Percentiles rank a stretch among this genome's conserved stretches.
Conservation (phyloP, 2,113 vertebrate genomes). For the Machaerirhynchus nigripectus region DNA sequence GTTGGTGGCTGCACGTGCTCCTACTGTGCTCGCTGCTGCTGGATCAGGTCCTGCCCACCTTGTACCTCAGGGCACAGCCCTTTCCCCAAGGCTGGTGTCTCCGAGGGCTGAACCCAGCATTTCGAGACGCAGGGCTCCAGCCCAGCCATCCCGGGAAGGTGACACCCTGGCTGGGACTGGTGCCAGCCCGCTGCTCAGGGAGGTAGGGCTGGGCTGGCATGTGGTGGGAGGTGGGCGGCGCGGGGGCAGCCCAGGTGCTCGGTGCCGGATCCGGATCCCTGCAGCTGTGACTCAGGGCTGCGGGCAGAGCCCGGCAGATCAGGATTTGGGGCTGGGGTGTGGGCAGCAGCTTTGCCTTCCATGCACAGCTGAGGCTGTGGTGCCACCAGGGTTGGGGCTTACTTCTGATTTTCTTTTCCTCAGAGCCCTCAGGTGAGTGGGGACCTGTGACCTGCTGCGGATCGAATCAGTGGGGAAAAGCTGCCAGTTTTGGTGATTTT, state of each 20-base stretch:
- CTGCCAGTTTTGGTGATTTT: background rate
- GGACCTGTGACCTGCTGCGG: background rate
- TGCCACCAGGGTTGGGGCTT: background rate
- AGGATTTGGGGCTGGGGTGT: background rate
- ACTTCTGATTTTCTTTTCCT: background rate
- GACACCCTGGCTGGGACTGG: background rate
- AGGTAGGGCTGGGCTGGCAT: background rate
- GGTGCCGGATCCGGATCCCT: background rate
- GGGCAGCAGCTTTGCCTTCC: background rate
- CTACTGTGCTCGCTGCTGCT: fast-evolving
- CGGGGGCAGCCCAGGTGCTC: background rate
- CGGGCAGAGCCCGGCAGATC: background rate
- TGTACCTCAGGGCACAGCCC: background rate
- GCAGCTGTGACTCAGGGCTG: background rate
- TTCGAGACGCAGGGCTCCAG: background rate
- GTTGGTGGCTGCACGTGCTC: fast-evolving
- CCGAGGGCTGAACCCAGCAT: fast-evolving
- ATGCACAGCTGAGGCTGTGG: fast-evolving
- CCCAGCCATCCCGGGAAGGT: background rate
- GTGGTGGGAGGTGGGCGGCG: background rate
- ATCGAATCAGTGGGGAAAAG: background rate
- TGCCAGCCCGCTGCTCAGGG: background rate
- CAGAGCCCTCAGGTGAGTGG: background rate
- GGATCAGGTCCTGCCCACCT: background rate
- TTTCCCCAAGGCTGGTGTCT: background rate